phyloP scores from a whole-genome alignment of 2,888 invertebrate species.

The Timema podura region DNA sequence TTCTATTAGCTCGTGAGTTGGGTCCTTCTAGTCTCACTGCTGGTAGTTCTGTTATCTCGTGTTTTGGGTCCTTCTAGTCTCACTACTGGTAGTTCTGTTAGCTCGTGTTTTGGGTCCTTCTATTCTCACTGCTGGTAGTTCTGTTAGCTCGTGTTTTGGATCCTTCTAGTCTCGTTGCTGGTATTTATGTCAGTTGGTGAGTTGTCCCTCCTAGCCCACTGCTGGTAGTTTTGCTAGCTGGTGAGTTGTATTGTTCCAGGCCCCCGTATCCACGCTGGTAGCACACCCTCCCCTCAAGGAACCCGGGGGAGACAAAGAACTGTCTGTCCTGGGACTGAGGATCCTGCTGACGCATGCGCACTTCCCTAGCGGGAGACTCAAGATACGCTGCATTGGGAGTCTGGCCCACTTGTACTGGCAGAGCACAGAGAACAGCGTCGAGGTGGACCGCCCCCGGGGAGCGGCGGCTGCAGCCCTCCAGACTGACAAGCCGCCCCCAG shows the following conservation, averaged over 20 bases:
- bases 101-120: no score
- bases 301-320: conserved; percentile 18
- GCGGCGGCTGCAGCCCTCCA: background rate
- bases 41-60: no score
- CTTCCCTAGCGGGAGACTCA: conserved; percentile 52
- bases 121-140: no score
- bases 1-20: no score
- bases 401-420: conserved; percentile 63
- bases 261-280: conserved; percentile 13
- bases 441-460: conserved; percentile 49
- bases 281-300: conserved; percentile 13
- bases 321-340: conserved; percentile 45
- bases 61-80: no score
- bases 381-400: conserved; percentile 62
- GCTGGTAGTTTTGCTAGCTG: background rate
- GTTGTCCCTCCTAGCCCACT: no score
- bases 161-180: no score
- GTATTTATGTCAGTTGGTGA: no score
- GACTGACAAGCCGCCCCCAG: background rate
- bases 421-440: conserved; percentile 61
- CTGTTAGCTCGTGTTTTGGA: no score
- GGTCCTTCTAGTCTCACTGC: no score
- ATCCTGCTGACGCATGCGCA: conserved; percentile 51
- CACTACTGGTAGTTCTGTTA: no score
- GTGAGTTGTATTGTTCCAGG: conserved; percentile 16